Evolutionary conservation across 2,797 vertebrate species (phyloP), one percentile per base, ranked within the genome.

Genomic region (Spinus olivaceus): DNA sequence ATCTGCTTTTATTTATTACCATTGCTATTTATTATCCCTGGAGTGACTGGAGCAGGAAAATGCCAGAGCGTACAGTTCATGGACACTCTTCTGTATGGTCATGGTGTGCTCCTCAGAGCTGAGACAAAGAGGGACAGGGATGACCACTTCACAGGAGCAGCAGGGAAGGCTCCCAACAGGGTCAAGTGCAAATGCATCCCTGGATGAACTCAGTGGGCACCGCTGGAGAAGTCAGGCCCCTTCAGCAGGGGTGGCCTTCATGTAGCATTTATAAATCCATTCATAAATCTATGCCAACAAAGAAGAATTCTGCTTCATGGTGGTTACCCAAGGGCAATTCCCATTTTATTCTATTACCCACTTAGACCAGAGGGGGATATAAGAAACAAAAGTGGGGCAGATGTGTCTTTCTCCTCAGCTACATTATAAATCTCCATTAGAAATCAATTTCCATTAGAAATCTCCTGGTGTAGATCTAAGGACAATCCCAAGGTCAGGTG

Each of bases 1-100:
- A 84, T 61, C 51, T 69, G 77, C 16, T 88, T 90, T 84, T 81
- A 78, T 70, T 85, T 81, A 56, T 86, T 91, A 64, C 42, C 18
- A 57, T 61, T 86, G 63, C 25, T 82, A 82, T 80, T 82, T 70
- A 46, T 84, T 49, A 57, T 49, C 57, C 53, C 50, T 41, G 32
- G 47, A 83, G 50, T 61, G 63, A 63, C 64, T 10, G 42, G 14
- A 74, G 56, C 28, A 80, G 65, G 60, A 88, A 72, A 74, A 88
- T 24, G 3, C 25, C 37, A 77, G 59, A 63, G 24, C 0, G 0
- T 64, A 27, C 2, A 2, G 46, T 61, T 85, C 56, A 73, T 6
- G 0, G 47, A 65, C 59, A 35, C 49, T 35, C 35, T 83, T 88
- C 46, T 78, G 12, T 46, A 71, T 41, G 39, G 18, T 25, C 32